Conservation (phyloP, 2,113 vertebrate genomes). For the Abramis brama region DNA sequence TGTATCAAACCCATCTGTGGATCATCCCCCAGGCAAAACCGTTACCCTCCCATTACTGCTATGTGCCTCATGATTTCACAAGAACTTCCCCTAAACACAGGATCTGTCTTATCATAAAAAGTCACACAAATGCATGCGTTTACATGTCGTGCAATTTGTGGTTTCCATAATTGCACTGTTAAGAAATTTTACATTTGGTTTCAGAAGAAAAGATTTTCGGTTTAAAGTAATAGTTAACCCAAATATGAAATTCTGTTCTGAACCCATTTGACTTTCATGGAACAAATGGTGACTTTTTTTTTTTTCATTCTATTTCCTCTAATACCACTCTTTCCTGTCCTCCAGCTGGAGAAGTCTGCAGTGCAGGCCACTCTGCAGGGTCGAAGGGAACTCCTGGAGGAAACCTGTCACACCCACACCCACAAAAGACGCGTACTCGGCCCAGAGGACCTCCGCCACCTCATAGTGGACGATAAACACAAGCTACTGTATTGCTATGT, state of each 20-base stretch:
- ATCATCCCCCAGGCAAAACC: background rate
- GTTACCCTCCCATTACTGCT: background rate
- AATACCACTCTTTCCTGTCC: background rate
- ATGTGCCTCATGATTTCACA: background rate
- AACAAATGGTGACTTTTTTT: background rate
- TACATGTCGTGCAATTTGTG: background rate
- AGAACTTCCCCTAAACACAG: background rate
- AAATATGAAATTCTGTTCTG: background rate
- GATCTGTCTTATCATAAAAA: background rate
- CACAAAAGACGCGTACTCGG: slow-evolving; percentile 84
- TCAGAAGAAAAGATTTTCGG: background rate
- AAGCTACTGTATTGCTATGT: slow-evolving; percentile 95
- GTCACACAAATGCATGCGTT: background rate
- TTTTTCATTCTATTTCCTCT: background rate
- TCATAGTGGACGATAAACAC: slow-evolving; percentile 91
- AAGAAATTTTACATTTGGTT: background rate
- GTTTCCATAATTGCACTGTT: background rate
- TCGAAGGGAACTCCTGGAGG: slow-evolving; percentile 83
- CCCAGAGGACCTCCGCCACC: slow-evolving; percentile 87
- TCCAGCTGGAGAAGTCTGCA: slow-evolving; percentile 68
- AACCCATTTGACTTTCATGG: background rate
- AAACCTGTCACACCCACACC: slow-evolving; percentile 81
- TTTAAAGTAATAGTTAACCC: background rate
- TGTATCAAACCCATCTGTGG: slow-evolving; percentile 13
- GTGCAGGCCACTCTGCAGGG: slow-evolving; percentile 80